Conservation (phyloP, 2,113 vertebrate genomes). For the Notothenia rossii region DNA sequence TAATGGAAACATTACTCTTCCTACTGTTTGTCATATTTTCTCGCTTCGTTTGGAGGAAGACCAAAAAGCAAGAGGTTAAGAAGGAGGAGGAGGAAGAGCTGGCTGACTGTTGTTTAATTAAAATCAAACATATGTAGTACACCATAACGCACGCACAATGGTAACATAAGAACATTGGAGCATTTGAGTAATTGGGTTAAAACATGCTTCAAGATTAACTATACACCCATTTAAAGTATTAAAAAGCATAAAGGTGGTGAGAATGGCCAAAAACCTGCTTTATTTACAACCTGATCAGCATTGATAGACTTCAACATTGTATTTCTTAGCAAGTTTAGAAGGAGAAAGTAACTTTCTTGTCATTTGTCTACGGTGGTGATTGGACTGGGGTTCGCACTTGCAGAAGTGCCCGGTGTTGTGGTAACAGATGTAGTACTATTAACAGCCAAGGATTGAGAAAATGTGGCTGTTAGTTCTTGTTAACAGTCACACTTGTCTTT, state of each 20-base stretch:
- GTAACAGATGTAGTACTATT: conserved; percentile 10
- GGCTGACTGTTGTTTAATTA: conserved; percentile 8
- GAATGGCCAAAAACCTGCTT: background rate
- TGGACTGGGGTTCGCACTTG: conserved; percentile 19
- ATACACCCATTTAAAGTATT: background rate
- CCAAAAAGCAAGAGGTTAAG: conserved; percentile 36
- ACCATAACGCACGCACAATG: background rate
- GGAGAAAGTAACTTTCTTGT: conserved; percentile 22
- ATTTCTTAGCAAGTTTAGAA: background rate
- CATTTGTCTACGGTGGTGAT: conserved; percentile 13
- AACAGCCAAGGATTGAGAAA: conserved; percentile 20
- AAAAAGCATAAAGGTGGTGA: background rate
- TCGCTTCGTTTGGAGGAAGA: conserved; percentile 6
- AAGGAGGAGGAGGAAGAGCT: background rate
- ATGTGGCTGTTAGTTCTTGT: conserved; percentile 4
- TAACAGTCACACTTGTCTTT: background rate
- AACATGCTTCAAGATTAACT: background rate
- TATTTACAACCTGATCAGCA: background rate
- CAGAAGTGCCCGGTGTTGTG: conserved; percentile 2
- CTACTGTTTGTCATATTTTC: conserved; percentile 19
- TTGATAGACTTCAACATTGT: background rate
- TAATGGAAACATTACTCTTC: conserved; percentile 57
- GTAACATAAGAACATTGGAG: background rate
- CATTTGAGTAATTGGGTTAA: background rate
- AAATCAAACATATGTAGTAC: conserved; percentile 6